These are phyloP conservation scores for Leucosticte australis DNA, from an alignment of 2,113 vertebrate genomes.

Conservation along the genomic window DNA sequence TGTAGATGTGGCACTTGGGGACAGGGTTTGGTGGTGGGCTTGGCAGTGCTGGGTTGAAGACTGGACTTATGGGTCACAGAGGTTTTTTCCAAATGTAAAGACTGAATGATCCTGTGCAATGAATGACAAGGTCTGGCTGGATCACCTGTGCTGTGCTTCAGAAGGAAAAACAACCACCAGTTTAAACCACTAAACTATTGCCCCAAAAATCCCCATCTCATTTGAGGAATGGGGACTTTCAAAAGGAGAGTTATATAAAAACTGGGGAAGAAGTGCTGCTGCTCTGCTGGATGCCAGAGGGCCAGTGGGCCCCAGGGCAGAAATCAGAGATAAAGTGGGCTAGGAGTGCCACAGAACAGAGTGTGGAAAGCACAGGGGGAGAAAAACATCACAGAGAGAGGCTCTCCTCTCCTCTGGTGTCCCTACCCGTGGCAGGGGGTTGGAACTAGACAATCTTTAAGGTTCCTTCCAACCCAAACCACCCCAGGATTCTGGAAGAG, in stretches of 20 bases:
- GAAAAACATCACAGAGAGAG: background rate
- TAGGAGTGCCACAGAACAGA: background rate
- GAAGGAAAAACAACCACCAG: background rate
- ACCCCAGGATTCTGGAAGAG: background rate
- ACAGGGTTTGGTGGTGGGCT: background rate
- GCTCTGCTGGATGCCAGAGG: background rate
- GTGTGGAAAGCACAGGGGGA: background rate
- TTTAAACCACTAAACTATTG: background rate
- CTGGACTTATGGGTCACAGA: rapidly evolving
- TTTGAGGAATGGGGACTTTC: background rate
- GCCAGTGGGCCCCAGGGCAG: background rate
- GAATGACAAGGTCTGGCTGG: background rate
- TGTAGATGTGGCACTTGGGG: background rate
- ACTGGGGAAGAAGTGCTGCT: background rate
- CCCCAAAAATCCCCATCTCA: background rate
- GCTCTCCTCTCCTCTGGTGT: background rate
- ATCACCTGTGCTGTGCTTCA: rapidly evolving
- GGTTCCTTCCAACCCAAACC: background rate
- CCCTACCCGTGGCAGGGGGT: background rate
- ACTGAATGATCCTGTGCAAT: background rate
- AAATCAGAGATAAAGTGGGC: background rate
- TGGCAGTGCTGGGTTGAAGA: background rate
- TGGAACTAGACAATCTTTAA: background rate
- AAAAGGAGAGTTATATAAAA: background rate
- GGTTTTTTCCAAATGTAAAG: background rate